Evolutionary conservation across 2,113 vertebrate species (phyloP), one percentile per base, ranked within the genome.

Genomic region (Shinisaurus crocodilurus): DNA sequence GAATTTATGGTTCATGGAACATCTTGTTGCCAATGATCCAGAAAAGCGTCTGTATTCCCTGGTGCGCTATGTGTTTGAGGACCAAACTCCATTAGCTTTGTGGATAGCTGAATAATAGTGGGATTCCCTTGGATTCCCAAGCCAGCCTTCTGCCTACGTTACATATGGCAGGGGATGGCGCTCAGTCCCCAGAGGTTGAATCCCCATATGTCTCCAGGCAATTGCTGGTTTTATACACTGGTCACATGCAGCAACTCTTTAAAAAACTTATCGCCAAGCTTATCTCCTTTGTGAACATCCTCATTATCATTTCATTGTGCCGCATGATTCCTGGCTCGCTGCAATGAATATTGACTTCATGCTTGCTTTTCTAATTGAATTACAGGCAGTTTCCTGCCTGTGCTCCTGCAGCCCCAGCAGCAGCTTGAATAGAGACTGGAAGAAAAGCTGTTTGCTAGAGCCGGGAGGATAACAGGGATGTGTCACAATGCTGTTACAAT

Each of bases 301-400:
- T 97, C 96, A 97, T 98, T 97, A 97, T 96, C 97, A 96, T 98
- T 97, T 96, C 97, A 97, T 97, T 97, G 96, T 97, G 94, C 48
- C 8, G 54, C n/a, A 70, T 89, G 60, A 93, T 90, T 88, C 95
- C 96, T 95, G 93, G 90, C 91, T 20, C 27, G 81, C 85, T 0
- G 79, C 96, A 95, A 96, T 97, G 97, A 97, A 97, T 97, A 97
- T 97, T 97, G 97, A 97, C 98, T 97, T 96, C 96, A 95, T 96
- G 96, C 97, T 98, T 95, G 94, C 97, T 98, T 97, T 97, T 97
- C 97, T 97, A 97, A 97, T 97, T 97, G 97, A 98, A 97, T 98
- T 97, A 97, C 93, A 92, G 95, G 90, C 95, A 94, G 96, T 92
- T 89, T 94, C 95, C 96, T 97, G 96, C 95, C 91, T 94, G 88